Evolutionary conservation across 92 coral and sea anemone genomes (phyloP).

Genomic region (Parazoanthus swiftii): DNA sequence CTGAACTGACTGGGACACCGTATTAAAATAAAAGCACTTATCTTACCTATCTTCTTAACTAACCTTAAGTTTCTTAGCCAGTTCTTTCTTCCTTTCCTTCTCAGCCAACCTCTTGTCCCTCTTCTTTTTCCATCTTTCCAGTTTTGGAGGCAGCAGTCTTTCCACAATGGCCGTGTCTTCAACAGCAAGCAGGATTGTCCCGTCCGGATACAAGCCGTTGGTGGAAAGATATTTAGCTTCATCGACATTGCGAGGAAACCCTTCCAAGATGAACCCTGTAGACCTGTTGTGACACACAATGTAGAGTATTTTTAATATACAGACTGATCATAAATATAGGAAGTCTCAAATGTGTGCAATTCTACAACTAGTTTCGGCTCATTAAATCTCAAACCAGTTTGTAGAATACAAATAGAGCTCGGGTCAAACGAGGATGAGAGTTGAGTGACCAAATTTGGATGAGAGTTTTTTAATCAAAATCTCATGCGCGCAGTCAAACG

Average conservation of each 20-base stretch:
- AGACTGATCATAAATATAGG: too few relatives aligned
- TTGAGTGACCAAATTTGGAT: too few relatives aligned
- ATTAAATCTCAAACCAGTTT: too few relatives aligned
- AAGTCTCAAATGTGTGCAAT: too few relatives aligned
- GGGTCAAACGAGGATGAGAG: too few relatives aligned
- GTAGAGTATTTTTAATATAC: background rate
- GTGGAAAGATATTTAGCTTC: conserved; percentile 82
- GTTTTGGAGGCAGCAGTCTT: conserved; percentile 80
- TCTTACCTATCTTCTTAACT: background rate
- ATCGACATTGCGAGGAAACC: conserved; percentile 84
- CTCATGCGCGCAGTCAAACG: too few relatives aligned
- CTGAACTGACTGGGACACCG: too few relatives aligned
- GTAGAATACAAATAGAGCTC: too few relatives aligned
- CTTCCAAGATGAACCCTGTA: conserved; percentile 90
- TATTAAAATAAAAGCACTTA: too few relatives aligned
- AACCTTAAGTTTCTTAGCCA: conserved; percentile 84
- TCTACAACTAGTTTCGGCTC: too few relatives aligned
- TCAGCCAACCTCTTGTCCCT: conserved; percentile 92
- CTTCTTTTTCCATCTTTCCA: conserved; percentile 88
- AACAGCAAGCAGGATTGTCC: conserved; percentile 77
- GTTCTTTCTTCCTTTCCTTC: conserved; percentile 80
- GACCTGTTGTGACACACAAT: conserved; percentile 45
- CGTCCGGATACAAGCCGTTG: conserved; percentile 86
- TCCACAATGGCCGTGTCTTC: conserved; percentile 89
- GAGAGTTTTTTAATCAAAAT: too few relatives aligned